A percentile compares a stretch with the other conserved stretches of the same genome.
Evolutionary conservation across 2,113 vertebrate genomes (phyloP).

Genomic region (Zapornia atra): DNA sequence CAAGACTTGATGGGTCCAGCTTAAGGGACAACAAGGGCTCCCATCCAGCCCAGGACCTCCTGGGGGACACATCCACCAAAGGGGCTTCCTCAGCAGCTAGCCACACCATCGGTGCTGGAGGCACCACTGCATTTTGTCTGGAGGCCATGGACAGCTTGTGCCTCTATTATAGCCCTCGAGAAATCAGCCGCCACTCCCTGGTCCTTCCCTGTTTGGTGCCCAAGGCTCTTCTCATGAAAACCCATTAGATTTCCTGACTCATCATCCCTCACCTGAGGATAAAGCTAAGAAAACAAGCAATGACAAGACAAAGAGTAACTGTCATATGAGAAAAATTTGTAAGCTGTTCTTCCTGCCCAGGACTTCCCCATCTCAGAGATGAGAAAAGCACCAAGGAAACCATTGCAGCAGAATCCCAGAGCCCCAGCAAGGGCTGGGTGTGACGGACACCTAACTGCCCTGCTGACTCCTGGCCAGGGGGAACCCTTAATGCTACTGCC

Average conservation of each 20-base stretch:
- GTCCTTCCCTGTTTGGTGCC: neutral
- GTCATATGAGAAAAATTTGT: neutral
- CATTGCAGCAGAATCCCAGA: neutral
- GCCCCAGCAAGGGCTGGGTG: neutral
- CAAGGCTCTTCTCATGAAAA: conserved; percentile 54
- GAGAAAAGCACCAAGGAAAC: neutral
- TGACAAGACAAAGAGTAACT: neutral
- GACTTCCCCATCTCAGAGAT: neutral
- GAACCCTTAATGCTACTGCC: neutral
- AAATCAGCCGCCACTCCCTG: neutral
- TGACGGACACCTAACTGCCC: fast-evolving
- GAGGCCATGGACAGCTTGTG: fast-evolving
- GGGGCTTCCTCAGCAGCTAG: neutral
- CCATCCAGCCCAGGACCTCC: neutral
- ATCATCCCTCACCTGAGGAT: conserved; percentile 4
- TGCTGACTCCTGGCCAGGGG: neutral
- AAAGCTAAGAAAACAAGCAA: conserved; percentile 31
- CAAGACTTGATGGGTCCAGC: neutral
- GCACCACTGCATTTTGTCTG: neutral
- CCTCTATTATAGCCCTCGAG: fast-evolving
- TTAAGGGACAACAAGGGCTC: neutral
- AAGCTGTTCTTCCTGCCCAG: neutral
- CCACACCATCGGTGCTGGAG: neutral
- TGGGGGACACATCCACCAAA: neutral
- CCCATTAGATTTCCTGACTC: conserved; percentile 57